phyloP scores from a whole-genome alignment of 2,113 vertebrate genomes.

The Ploceus nigricollis region DNA sequence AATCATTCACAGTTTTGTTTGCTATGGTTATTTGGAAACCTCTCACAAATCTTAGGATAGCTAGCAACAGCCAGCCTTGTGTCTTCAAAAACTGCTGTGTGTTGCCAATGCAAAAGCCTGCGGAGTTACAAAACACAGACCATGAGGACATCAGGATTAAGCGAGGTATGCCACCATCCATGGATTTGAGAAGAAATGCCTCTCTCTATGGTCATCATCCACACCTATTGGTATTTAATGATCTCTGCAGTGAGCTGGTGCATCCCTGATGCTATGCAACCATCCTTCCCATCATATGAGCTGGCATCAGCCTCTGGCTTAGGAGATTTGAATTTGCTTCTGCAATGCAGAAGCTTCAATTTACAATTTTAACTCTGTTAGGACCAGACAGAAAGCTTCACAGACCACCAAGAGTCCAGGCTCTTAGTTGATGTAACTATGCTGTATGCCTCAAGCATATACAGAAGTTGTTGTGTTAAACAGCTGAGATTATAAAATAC shows the following conservation, averaged over 20 bases:
- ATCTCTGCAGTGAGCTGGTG: background rate
- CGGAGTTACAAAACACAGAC: background rate
- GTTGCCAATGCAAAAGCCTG: background rate
- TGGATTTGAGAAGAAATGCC: background rate
- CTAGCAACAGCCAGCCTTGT: background rate
- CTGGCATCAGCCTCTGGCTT: background rate
- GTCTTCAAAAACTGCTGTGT: background rate
- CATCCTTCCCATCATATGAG: background rate
- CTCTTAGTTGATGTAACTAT: background rate
- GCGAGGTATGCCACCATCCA: background rate
- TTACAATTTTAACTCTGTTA: background rate
- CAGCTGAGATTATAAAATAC: background rate
- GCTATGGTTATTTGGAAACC: slow-evolving; percentile 17
- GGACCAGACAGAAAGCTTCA: background rate
- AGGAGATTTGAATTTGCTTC: background rate
- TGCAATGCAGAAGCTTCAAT: background rate
- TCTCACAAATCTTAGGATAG: background rate
- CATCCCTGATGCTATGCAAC: background rate
- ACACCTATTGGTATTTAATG: background rate
- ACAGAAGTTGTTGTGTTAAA: background rate
- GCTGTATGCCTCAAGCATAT: background rate
- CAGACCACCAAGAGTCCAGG: background rate
- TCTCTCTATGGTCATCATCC: background rate
- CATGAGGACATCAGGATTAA: background rate
- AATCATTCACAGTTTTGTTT: slow-evolving; percentile 54